phyloP scores from a whole-genome alignment of 92 coral and sea anemone genomes.

The Epizoanthus rinbou region DNA sequence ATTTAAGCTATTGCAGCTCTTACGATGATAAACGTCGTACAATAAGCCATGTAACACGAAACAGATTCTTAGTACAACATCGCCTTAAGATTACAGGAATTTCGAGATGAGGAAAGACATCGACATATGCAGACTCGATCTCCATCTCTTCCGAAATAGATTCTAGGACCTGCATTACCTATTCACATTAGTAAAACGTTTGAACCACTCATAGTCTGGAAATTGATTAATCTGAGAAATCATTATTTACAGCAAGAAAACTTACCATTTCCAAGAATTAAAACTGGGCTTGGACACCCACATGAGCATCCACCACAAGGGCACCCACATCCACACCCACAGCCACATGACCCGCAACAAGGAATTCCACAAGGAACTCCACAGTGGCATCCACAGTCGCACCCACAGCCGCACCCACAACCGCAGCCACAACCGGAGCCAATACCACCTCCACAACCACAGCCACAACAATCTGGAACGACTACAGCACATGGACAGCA shows the following conservation, averaged over 20 bases:
- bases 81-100: no score
- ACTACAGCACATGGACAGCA: slow-evolving; percentile 36
- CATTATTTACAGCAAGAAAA: not conserved
- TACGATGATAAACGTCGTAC: no score
- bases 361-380: not conserved
- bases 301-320: not conserved
- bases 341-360: not conserved
- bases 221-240: no score
- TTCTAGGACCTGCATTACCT: no score
- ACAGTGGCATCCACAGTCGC: not conserved
- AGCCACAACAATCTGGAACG: slow-evolving; percentile 30
- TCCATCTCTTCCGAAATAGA: no score
- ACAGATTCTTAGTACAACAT: no score
- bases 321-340: not conserved
- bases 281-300: slow-evolving; percentile 4
- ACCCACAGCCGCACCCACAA: not conserved
- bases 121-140: no score
- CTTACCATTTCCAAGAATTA: slow-evolving; percentile 28
- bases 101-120: no score
- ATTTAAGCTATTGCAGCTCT: no score
- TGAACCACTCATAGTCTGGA: no score
- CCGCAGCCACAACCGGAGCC: not conserved
- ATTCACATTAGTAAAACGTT: no score
- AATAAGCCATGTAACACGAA: no score
- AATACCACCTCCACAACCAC: slow-evolving; percentile 2